These are phyloP conservation scores for Pomacea canaliculata DNA, from an alignment of 2,888 invertebrate genomes.

Conservation along the genomic window DNA sequence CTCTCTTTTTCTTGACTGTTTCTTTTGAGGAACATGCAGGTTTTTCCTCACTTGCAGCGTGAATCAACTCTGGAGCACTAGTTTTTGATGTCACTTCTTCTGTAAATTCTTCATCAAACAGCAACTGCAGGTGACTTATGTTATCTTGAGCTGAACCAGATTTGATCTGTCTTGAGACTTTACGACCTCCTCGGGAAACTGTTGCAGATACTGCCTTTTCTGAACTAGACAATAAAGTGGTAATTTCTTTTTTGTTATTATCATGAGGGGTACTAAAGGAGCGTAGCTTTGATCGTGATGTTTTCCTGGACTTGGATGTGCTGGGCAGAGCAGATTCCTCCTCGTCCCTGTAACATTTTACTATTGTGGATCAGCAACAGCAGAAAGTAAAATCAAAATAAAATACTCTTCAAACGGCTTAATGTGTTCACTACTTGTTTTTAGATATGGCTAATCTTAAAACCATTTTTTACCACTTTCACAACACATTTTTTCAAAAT, in stretches of 20 bases:
- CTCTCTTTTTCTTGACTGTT: conserved; percentile 19
- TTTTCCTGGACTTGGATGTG: conserved; percentile 18
- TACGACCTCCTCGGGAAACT: conserved; percentile 10
- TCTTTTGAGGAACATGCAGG: background rate
- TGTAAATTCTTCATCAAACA: background rate
- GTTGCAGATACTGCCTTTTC: background rate
- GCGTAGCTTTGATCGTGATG: conserved; percentile 19
- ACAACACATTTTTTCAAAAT: no score
- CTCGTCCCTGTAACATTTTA: conserved; percentile 11
- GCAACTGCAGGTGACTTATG: conserved; percentile 8
- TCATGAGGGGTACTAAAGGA: background rate
- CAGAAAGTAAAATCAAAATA: conserved; percentile 1
- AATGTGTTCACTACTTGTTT: no score
- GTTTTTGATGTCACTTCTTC: background rate
- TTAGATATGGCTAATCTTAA: no score
- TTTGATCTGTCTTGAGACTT: conserved; percentile 20
- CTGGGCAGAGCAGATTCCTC: conserved; percentile 16
- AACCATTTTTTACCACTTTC: no score
- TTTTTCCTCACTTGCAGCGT: conserved; percentile 18
- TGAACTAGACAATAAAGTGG: background rate
- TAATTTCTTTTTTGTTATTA: conserved; percentile 3
- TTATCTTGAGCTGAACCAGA: conserved; percentile 1
- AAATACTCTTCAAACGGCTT: no score
- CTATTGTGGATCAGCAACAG: background rate
- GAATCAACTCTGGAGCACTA: conserved; percentile 16